Evolutionary conservation across 1,140 invertebrate species (phyloP).

Genomic region (Zaprionus gabonicus): DNA sequence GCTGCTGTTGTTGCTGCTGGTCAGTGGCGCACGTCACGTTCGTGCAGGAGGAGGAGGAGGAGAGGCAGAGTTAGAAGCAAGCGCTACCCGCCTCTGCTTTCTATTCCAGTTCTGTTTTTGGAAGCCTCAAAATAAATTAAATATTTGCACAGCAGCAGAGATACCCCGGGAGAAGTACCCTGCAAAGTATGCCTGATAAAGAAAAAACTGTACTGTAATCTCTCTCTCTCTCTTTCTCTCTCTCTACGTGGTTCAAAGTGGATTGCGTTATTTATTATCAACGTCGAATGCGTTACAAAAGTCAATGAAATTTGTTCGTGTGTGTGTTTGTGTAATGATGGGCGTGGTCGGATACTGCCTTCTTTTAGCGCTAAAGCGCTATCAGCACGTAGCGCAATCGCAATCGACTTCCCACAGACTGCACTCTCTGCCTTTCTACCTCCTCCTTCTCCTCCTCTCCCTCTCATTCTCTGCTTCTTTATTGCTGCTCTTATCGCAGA

Average conservation of each 20-base stretch:
- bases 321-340: slow-evolving; percentile 13
- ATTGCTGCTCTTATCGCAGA: not conserved
- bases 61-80: slow-evolving; percentile 1
- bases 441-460: not conserved
- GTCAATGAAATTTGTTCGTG: slow-evolving; percentile 56
- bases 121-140: slow-evolving; percentile 46
- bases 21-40: slow-evolving; percentile 45
- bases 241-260: slow-evolving; percentile 6
- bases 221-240: not conserved
- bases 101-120: slow-evolving; percentile 48
- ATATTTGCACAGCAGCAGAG: slow-evolving; percentile 74
- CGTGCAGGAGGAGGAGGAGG: not conserved
- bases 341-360: slow-evolving; percentile 33
- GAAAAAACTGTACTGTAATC: slow-evolving; percentile 60
- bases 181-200: slow-evolving; percentile 67
- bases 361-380: slow-evolving; percentile 10
- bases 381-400: slow-evolving; percentile 31
- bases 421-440: not conserved
- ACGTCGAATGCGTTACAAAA: slow-evolving; percentile 52
- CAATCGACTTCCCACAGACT: slow-evolving; percentile 30
- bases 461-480: not conserved
- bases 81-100: slow-evolving; percentile 54
- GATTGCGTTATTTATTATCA: slow-evolving; percentile 13
- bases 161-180: slow-evolving; percentile 24
- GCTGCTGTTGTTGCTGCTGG: slow-evolving; percentile 40